Conservation (phyloP, 2,113 vertebrate genomes). For the Protobothrops mucrosquamatus region DNA sequence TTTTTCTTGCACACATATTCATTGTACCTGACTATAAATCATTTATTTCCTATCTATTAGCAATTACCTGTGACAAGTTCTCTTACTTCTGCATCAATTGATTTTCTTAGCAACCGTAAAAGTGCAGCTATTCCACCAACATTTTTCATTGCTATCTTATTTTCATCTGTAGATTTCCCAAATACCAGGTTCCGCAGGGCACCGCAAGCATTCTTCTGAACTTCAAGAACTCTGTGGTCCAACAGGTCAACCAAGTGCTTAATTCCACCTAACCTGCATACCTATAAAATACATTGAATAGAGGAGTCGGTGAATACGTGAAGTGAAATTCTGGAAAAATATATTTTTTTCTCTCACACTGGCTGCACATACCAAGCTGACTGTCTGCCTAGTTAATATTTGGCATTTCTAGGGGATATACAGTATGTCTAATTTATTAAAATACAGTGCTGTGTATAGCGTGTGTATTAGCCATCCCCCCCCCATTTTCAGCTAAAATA, state of each 20-base stretch:
- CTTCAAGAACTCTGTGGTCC: slow-evolving; percentile 92
- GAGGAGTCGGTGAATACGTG: slow-evolving; percentile 9
- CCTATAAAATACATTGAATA: slow-evolving; percentile 63
- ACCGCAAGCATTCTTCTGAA: slow-evolving; percentile 94
- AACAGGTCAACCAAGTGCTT: slow-evolving; percentile 95
- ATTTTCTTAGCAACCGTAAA: slow-evolving; percentile 88
- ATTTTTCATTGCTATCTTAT: slow-evolving; percentile 93
- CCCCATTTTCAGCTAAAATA: neutral
- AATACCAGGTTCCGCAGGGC: slow-evolving; percentile 94
- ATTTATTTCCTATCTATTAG: slow-evolving; percentile 12
- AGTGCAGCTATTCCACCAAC: slow-evolving; percentile 92
- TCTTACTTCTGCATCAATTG: slow-evolving; percentile 88
- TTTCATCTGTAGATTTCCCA: slow-evolving; percentile 93
- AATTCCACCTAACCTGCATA: slow-evolving; percentile 90
- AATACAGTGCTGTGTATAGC: neutral
- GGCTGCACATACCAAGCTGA: neutral
- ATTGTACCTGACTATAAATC: neutral
- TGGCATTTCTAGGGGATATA: neutral
- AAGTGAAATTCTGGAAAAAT: neutral
- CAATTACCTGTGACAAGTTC: slow-evolving; percentile 91
- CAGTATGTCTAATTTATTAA: neutral
- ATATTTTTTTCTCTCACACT: neutral
- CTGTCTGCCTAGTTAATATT: neutral
- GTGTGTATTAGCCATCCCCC: neutral
- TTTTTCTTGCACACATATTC: neutral